A percentile compares a stretch with the other conserved stretches of the same genome.
Conservation (phyloP, 2,113 vertebrate species). For the Euleptes europaea region DNA sequence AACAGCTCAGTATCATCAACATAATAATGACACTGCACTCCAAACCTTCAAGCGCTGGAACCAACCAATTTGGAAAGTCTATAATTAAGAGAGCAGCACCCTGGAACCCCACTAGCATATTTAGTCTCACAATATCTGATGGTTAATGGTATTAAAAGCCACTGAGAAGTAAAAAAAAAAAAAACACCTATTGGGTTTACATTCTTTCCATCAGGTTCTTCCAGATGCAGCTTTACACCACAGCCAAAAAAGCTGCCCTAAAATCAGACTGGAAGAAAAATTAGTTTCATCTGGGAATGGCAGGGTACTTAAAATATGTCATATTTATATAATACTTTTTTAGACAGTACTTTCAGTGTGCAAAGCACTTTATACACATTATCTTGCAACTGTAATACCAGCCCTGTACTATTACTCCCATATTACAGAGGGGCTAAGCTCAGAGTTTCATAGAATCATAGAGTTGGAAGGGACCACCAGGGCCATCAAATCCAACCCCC, state of each 20-base stretch:
- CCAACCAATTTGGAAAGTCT: background rate
- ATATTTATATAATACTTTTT: background rate
- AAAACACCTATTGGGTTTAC: background rate
- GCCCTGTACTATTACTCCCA: too few relatives aligned
- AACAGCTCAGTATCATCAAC: too few relatives aligned
- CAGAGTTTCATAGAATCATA: too few relatives aligned
- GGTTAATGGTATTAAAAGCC: background rate
- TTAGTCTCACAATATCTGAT: background rate
- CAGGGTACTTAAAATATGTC: background rate
- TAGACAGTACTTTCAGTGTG: too few relatives aligned
- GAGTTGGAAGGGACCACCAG: too few relatives aligned
- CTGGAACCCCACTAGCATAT: background rate
- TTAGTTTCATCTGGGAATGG: background rate
- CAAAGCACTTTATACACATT: too few relatives aligned
- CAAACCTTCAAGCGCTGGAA: background rate
- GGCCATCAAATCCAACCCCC: too few relatives aligned
- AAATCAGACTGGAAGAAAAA: background rate
- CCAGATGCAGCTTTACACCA: background rate
- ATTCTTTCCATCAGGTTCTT: background rate
- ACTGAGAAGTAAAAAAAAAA: background rate
- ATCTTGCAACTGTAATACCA: too few relatives aligned
- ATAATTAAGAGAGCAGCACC: background rate
- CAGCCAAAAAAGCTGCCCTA: background rate
- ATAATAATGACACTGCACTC: too few relatives aligned
- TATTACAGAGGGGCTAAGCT: too few relatives aligned